phyloP scores from a whole-genome alignment of 1,140 invertebrate species.

The Hirudo medicinalis region DNA sequence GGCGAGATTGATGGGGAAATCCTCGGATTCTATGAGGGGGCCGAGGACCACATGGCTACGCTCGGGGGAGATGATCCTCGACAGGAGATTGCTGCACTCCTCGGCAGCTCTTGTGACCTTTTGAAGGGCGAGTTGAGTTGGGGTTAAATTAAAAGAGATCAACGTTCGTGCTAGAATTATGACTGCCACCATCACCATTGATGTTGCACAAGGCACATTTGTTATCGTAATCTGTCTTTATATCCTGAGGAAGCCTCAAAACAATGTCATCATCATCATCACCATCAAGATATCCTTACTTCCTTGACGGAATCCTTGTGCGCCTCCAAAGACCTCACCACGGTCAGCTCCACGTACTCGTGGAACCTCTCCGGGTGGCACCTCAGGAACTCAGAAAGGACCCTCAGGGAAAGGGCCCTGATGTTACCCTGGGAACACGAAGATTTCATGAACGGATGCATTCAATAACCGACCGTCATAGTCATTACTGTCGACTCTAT shows the following conservation, averaged over 20 bases:
- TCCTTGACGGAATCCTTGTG: constrained; percentile 64
- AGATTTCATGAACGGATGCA: constrained; percentile 2
- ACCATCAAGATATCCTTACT: constrained; percentile 41
- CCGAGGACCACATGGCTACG: constrained; percentile 54
- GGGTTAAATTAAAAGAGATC: too few species aligned
- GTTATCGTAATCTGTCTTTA: too few species aligned
- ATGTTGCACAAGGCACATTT: too few species aligned
- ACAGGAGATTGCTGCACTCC: constrained; percentile 57
- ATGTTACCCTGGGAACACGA: constrained; percentile 37
- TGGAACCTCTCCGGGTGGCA: constrained; percentile 62
- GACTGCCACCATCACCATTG: too few species aligned
- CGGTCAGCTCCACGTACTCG: constrained; percentile 71
- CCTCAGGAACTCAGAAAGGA: constrained; percentile 65
- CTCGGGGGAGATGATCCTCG: constrained; percentile 56
- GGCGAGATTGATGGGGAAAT: constrained; percentile 71
- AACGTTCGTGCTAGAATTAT: too few species aligned
- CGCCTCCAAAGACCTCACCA: constrained; percentile 69
- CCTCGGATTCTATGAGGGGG: constrained; percentile 69
- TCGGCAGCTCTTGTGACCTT: constrained; percentile 50
- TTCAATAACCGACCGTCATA: not conserved
- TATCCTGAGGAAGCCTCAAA: not conserved
- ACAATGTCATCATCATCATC: constrained; percentile 10
- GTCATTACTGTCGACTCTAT: too few species aligned
- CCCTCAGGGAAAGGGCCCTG: constrained; percentile 55
- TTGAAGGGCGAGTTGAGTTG: too few species aligned